phyloP scores from a whole-genome alignment of 1,140 invertebrate genomes.

The Bombus breviceps region DNA sequence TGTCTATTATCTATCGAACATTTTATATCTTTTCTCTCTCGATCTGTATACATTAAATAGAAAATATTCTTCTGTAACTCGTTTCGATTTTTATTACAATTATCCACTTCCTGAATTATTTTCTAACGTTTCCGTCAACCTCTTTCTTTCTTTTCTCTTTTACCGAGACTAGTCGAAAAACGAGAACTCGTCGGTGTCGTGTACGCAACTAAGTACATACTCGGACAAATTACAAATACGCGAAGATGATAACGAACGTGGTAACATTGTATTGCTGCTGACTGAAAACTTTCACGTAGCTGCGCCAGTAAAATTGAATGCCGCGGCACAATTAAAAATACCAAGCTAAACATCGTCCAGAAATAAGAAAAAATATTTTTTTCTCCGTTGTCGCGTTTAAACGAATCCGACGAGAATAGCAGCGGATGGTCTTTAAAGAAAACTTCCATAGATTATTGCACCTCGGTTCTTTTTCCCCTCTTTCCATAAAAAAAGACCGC shows the following conservation, averaged over 20 bases:
- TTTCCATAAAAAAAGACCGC: neutral
- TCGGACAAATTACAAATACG: too few relatives aligned
- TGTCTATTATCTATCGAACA: constrained; percentile 74
- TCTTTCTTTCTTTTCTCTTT: too few relatives aligned
- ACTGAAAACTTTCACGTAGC: neutral
- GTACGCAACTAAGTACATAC: too few relatives aligned
- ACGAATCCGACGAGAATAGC: constrained; percentile 16
- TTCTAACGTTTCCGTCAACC: too few relatives aligned
- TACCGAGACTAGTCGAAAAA: too few relatives aligned
- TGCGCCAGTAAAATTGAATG: neutral
- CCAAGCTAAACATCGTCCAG: neutral
- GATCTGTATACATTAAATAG: constrained; percentile 76
- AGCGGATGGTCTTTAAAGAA: neutral
- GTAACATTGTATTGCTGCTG: neutral
- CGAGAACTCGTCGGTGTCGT: too few relatives aligned
- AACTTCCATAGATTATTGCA: neutral
- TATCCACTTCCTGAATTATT: neutral
- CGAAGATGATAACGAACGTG: neutral
- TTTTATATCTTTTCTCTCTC: constrained; percentile 73
- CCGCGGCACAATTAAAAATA: neutral
- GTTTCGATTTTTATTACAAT: constrained; percentile 16
- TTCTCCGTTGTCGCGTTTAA: constrained; percentile 13
- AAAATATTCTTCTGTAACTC: constrained; percentile 77
- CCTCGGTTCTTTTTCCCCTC: neutral
- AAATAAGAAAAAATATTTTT: neutral